These are phyloP conservation scores for Ceratosolen solmsi DNA, from an alignment of 1,140 invertebrate species.

Conservation along the genomic window DNA sequence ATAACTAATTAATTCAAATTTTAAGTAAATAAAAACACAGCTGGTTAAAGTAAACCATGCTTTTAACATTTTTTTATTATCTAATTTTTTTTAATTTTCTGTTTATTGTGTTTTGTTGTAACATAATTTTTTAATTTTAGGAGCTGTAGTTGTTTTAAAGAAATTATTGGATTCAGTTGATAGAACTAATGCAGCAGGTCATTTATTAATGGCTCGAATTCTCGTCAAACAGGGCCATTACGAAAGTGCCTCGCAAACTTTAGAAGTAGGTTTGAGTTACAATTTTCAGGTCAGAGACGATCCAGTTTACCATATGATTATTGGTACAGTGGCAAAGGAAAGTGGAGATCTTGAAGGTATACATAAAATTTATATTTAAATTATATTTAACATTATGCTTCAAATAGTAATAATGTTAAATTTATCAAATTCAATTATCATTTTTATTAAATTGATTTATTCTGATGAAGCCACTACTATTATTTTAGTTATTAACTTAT, in stretches of 20 bases:
- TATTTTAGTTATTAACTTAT: no score
- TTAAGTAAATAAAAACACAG: not conserved
- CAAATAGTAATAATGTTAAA: not conserved
- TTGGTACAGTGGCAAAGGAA: slow-evolving; percentile 87
- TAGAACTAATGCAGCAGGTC: slow-evolving; percentile 84
- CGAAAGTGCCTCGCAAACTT: slow-evolving; percentile 84
- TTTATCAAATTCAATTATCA: not conserved
- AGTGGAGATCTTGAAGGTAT: slow-evolving; percentile 80
- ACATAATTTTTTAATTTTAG: slow-evolving; percentile 48
- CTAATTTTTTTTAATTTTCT: not conserved
- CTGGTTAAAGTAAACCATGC: not conserved
- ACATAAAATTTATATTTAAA: not conserved
- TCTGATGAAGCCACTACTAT: no score
- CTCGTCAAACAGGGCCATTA: slow-evolving; percentile 83
- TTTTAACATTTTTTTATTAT: not conserved
- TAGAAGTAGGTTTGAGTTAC: slow-evolving; percentile 91
- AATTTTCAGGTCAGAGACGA: slow-evolving; percentile 94
- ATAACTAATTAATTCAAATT: no score
- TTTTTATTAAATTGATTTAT: not conserved
- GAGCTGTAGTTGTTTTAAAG: slow-evolving; percentile 79
- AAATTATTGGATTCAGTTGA: slow-evolving; percentile 84
- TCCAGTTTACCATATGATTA: slow-evolving; percentile 91
- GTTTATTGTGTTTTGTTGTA: not conserved
- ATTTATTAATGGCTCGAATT: slow-evolving; percentile 92
- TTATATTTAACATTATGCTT: not conserved